These are phyloP conservation scores for Heliconius ismenius DNA, from an alignment of 2,888 invertebrate genomes.

Conservation along the genomic window DNA sequence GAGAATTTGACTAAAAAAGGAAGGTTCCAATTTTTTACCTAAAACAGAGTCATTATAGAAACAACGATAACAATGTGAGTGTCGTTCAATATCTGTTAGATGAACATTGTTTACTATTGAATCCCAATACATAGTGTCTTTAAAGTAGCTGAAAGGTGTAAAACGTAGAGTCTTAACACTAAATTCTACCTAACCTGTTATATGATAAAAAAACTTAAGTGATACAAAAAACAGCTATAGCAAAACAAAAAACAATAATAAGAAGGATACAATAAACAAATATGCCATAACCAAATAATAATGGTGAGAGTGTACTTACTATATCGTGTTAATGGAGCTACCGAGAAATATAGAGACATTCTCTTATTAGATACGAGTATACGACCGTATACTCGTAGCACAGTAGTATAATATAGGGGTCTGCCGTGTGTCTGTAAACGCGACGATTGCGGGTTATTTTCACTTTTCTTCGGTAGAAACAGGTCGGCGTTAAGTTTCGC, in stretches of 20 bases:
- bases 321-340: constrained; percentile 47
- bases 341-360: background rate
- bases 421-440: too few relatives aligned
- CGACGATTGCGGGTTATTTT: too few relatives aligned
- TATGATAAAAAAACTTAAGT: background rate
- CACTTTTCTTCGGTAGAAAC: too few relatives aligned
- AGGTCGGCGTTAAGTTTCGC: too few relatives aligned
- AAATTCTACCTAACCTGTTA: background rate
- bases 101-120: too few relatives aligned
- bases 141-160: too few relatives aligned
- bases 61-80: background rate
- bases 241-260: constrained; percentile 27
- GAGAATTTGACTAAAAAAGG: background rate
- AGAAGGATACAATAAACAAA: constrained; percentile 46
- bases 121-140: too few relatives aligned
- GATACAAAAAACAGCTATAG: background rate
- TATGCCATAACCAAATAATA: constrained; percentile 53
- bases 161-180: too few relatives aligned
- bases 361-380: background rate
- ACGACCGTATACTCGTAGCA: background rate
- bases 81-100: too few relatives aligned
- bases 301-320: constrained; percentile 54
- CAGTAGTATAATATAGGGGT: background rate
- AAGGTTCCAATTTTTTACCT: background rate
- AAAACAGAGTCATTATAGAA: background rate